phyloP scores from a whole-genome alignment of 2,797 vertebrate genomes.

The Macrochelys suwanniensis region DNA sequence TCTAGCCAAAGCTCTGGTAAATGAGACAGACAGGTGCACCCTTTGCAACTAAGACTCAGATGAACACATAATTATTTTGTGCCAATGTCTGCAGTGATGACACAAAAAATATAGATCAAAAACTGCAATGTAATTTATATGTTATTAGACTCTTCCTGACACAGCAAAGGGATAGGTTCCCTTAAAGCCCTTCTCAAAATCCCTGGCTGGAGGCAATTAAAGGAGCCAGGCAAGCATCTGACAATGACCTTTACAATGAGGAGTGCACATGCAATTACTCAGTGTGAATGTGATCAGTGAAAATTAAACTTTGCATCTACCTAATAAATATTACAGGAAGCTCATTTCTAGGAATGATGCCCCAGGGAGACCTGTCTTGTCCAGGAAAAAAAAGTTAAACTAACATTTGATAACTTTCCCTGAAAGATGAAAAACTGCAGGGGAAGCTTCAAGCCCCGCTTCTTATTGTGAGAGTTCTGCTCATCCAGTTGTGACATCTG shows the following conservation, averaged over 20 bases:
- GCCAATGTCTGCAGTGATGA: neutral
- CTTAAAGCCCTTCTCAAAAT: neutral
- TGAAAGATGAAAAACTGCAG: neutral
- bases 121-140: neutral
- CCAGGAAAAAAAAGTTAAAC: neutral
- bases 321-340: neutral
- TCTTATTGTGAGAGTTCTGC: neutral
- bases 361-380: neutral
- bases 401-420: neutral
- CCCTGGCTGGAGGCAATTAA: neutral
- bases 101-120: neutral
- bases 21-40: fast-evolving
- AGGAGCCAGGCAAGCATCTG: neutral
- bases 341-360: neutral
- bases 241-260: neutral
- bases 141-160: neutral
- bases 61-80: neutral
- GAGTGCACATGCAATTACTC: neutral
- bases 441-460: neutral
- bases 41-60: neutral
- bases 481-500: neutral
- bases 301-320: neutral
- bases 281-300: neutral
- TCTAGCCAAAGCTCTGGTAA: neutral
- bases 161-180: neutral